A percentile compares a stretch with the other conserved stretches of the same genome.
phyloP scores from a whole-genome alignment of 92 coral and sea anemone species.

The Phenganax subtilis region DNA sequence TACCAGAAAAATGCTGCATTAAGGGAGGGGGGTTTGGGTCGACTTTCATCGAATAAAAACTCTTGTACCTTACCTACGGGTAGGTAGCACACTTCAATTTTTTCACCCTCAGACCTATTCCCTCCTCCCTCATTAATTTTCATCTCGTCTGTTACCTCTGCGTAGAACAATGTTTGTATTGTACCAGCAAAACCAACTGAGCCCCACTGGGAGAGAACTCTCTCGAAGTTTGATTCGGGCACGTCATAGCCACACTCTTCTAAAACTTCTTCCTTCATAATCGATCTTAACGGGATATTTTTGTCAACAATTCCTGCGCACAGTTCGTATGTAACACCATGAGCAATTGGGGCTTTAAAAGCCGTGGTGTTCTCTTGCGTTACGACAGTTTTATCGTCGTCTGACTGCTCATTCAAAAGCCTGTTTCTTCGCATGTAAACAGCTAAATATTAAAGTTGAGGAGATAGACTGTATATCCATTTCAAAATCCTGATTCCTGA shows the following conservation, averaged over 20 bases:
- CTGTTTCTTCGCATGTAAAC: slow-evolving; percentile 86
- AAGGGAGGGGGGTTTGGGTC: slow-evolving; percentile 73
- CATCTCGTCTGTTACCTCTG: slow-evolving; percentile 87
- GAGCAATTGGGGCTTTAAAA: slow-evolving; percentile 58
- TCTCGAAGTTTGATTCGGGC: slow-evolving; percentile 69
- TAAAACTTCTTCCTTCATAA: slow-evolving; percentile 81
- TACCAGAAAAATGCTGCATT: slow-evolving; percentile 97
- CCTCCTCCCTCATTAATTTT: slow-evolving; percentile 81
- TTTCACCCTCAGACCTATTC: slow-evolving; percentile 76
- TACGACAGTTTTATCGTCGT: slow-evolving; percentile 39
- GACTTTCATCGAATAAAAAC: slow-evolving; percentile 70
- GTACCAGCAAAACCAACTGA: slow-evolving; percentile 84
- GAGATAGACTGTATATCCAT: too few species aligned
- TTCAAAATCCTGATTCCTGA: too few species aligned
- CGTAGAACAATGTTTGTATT: slow-evolving; percentile 67
- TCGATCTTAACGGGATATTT: slow-evolving; percentile 55
- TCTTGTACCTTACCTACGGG: slow-evolving; percentile 72
- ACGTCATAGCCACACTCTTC: slow-evolving; percentile 99
- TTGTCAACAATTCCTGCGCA: slow-evolving; percentile 97
- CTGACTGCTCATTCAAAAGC: slow-evolving; percentile 48
- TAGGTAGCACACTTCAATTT: slow-evolving; percentile 74
- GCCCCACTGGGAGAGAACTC: slow-evolving; percentile 57
- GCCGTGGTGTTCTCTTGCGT: slow-evolving; percentile 53
- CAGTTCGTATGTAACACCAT: slow-evolving; percentile 87
- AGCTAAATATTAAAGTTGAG: slow-evolving; percentile 36